Evolutionary conservation across 2,888 invertebrate genomes (phyloP).

Genomic region (Chalcosyrphus nemorum): DNA sequence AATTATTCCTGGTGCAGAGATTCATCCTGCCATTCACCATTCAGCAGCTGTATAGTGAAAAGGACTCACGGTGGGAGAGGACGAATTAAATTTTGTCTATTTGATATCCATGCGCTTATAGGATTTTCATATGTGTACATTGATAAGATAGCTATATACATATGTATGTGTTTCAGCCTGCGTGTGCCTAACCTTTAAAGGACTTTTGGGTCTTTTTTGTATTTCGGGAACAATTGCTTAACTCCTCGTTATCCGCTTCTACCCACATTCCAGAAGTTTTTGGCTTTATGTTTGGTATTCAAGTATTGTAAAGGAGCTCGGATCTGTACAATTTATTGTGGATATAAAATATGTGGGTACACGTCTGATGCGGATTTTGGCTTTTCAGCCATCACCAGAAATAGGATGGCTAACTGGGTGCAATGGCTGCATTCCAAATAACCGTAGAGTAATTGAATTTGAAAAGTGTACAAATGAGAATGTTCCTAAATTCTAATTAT

Average conservation of each 20-base stretch:
- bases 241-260: slow-evolving; percentile 8
- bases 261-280: slow-evolving; percentile 31
- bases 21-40: neutral
- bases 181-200: slow-evolving; percentile 5
- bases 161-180: slow-evolving; percentile 1
- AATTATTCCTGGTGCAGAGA: slow-evolving; percentile 3
- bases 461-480: neutral
- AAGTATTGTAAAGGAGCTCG: neutral
- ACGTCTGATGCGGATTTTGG: neutral
- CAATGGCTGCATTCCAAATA: neutral
- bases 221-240: slow-evolving; percentile 35
- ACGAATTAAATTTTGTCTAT: slow-evolving; percentile 20
- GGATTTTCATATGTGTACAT: neutral
- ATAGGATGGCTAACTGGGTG: neutral
- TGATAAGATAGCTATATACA: neutral
- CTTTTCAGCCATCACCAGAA: neutral
- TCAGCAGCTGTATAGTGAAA: neutral
- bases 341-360: neutral
- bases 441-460: neutral
- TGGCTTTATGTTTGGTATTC: slow-evolving; percentile 12
- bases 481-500: neutral
- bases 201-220: slow-evolving; percentile 27
- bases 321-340: neutral
- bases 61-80: neutral
- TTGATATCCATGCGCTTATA: slow-evolving; percentile 4